phyloP scores from a whole-genome alignment of 2,113 vertebrate species.

The Lutjanus erythropterus region DNA sequence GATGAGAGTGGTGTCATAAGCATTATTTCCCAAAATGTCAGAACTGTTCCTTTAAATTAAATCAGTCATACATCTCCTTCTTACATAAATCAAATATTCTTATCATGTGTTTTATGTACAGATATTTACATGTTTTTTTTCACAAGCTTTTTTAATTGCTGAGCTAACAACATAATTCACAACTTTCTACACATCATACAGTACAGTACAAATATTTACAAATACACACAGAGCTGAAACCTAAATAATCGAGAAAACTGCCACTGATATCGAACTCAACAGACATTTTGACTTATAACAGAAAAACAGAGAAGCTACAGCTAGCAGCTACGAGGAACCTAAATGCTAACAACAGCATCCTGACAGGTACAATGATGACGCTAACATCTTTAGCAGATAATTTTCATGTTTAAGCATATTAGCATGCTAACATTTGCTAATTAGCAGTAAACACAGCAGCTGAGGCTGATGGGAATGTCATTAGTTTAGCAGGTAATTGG shows the following conservation, averaged over 20 bases:
- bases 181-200: conserved; percentile 21
- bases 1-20: no score
- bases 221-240: background rate
- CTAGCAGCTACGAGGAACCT: background rate
- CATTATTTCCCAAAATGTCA: background rate
- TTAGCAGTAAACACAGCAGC: background rate
- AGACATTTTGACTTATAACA: background rate
- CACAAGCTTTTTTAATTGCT: background rate
- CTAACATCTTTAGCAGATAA: background rate
- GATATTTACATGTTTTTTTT: conserved; percentile 40
- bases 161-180: background rate
- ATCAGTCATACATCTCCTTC: background rate
- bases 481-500: background rate
- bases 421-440: background rate
- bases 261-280: background rate
- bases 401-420: background rate
- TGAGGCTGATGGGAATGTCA: background rate
- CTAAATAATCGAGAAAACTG: background rate
- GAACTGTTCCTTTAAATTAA: background rate
- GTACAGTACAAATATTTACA: conserved; percentile 38
- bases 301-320: background rate
- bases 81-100: background rate
- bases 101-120: conserved; percentile 25
- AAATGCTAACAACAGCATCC: background rate
- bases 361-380: background rate